Evolutionary conservation across 1,140 invertebrate genomes (phyloP).

Genomic region (Metaphire vulgaris): DNA sequence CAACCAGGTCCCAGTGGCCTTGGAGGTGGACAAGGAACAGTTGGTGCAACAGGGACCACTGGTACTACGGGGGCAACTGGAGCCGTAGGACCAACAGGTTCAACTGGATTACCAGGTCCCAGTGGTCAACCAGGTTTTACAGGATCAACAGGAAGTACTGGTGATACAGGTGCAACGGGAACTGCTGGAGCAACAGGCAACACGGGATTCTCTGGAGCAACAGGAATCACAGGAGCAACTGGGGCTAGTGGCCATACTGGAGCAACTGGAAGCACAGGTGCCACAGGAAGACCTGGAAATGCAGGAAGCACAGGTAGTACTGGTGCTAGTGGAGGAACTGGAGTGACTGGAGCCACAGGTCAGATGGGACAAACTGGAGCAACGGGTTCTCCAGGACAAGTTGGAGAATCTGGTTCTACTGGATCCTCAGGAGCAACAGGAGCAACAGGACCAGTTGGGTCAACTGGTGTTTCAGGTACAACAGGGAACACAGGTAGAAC

Average conservation of each 20-base stretch:
- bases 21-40: background rate
- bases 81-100: background rate
- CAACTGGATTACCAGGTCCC: background rate
- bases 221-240: slow-evolving; percentile 5
- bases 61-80: slow-evolving; percentile 8
- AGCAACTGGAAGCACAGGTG: background rate
- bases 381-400: background rate
- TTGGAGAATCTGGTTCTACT: slow-evolving; percentile 5
- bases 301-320: background rate
- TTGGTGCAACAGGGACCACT: background rate
- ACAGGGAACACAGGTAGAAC: slow-evolving; percentile 12
- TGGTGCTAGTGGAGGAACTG: background rate
- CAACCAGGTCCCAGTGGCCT: too few species aligned
- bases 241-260: background rate
- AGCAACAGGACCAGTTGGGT: slow-evolving; percentile 9
- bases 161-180: slow-evolving; percentile 7
- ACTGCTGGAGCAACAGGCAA: slow-evolving; percentile 3
- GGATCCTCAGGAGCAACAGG: slow-evolving; percentile 18
- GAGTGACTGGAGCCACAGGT: background rate
- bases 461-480: slow-evolving; percentile 5
- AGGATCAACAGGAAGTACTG: background rate
- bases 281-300: background rate
- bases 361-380: slow-evolving; percentile 1
- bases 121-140: background rate
- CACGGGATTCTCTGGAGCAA: slow-evolving; percentile 3